These are phyloP conservation scores for Globodera rostochiensis DNA, from an alignment of 1,140 invertebrate species.

Conservation along the genomic window DNA sequence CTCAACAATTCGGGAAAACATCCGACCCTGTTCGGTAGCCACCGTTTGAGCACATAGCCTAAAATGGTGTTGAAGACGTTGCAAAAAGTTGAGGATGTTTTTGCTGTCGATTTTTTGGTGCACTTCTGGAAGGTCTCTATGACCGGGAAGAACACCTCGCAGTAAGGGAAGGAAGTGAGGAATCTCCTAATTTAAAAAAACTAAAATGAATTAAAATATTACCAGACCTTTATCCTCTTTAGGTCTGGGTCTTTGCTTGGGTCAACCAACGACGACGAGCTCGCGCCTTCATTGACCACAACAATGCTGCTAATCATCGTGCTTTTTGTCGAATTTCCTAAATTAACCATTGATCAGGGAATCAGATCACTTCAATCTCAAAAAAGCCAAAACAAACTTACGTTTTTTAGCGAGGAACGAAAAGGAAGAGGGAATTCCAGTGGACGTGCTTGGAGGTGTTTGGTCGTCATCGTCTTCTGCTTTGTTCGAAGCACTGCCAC, in stretches of 20 bases:
- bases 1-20: constrained; percentile 45
- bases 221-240: constrained; percentile 45
- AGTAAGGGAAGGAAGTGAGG: constrained; percentile 54
- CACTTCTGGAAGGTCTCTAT: constrained; percentile 47
- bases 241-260: constrained; percentile 53
- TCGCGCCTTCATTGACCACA: constrained; percentile 45
- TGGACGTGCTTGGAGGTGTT: constrained; percentile 13
- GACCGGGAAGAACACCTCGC: constrained; percentile 45
- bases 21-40: constrained; percentile 33
- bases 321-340: constrained; percentile 30
- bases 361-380: neutral
- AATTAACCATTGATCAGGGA: constrained; percentile 6
- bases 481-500: neutral
- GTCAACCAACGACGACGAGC: constrained; percentile 33
- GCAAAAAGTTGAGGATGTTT: constrained; percentile 45
- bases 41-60: constrained; percentile 45
- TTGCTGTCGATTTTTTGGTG: constrained; percentile 52
- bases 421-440: constrained; percentile 35
- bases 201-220: neutral
- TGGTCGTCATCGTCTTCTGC: constrained; percentile 9
- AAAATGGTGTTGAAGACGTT: constrained; percentile 56
- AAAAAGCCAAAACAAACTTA: neutral
- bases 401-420: constrained; percentile 38
- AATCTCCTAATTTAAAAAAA: constrained; percentile 47
- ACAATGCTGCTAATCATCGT: constrained; percentile 38